Evolutionary conservation across 2,113 vertebrate species (phyloP), one percentile per base, ranked within the genome.

Genomic region (Daphoenositta chrysoptera): DNA sequence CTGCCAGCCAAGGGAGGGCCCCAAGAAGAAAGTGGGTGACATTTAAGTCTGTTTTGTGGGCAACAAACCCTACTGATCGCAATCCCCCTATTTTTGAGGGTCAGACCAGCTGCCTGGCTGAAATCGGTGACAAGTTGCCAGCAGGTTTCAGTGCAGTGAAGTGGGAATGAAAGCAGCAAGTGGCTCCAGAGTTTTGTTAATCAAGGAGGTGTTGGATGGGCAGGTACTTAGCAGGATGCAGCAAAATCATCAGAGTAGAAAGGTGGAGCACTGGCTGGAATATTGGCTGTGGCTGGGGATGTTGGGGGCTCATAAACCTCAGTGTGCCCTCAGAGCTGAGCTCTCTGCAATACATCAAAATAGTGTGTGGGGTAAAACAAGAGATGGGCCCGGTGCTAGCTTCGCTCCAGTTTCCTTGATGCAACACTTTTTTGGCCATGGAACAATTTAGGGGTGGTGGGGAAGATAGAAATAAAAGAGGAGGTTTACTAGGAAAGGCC

Each of bases 351-450:
- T 23, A 21, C 24, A 18, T 37, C 33, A 68, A 40, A 80, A 68
- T 8, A 60, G 6, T 3, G 5, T 54, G 23, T 22, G 33, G 28
- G 54, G 21, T 40, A 72, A 72, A 90, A 57, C 15, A 77, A 85
- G 17, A 3, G 31, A 14, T 0, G 0, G 19, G 18, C n/a, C n/a
- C 1, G 0, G 17, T 33, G 28, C n/a, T 81, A 50, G 45, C 39
- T 93, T 35, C 0, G 4, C 28, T 80, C n/a, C 70, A 42, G 19
- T 64, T 85, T 56, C 47, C 69, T 40, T 14, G 39, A 65, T 48
- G 45, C 47, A 66, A 14, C 30, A 8, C 2, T 35, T 72, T 84
- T 92, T 60, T 77, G 10, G 28, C 50, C 26, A 33, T 45, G 23
- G n/a, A 65, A 60, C 13, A 48, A 14, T 57, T 56, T 42, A 9